Conservation (phyloP, 1,140 invertebrate genomes). For the Ectropis grisescens region DNA sequence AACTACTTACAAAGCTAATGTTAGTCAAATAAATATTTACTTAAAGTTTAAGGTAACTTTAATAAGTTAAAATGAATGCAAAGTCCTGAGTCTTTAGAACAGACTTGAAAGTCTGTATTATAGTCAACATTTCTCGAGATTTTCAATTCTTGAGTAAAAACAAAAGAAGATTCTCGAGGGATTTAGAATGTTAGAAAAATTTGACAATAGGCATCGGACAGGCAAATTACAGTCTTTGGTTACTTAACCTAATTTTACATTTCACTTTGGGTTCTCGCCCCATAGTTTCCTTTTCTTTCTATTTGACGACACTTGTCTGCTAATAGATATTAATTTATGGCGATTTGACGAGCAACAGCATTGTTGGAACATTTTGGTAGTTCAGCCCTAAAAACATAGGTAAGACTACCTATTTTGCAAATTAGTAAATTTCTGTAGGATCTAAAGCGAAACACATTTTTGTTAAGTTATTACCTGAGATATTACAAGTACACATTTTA, state of each 20-base stretch:
- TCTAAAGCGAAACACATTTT: slow-evolving; percentile 42
- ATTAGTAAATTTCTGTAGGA: slow-evolving; percentile 45
- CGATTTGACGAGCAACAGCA: slow-evolving; percentile 37
- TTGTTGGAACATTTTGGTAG: slow-evolving; percentile 1
- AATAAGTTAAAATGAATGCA: slow-evolving; percentile 46
- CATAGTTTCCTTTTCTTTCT: slow-evolving; percentile 47
- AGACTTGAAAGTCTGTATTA: too few species aligned
- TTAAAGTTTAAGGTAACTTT: slow-evolving; percentile 60
- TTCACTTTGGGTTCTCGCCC: background rate
- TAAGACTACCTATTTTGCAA: slow-evolving; percentile 6
- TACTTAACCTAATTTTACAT: slow-evolving; percentile 10
- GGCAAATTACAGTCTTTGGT: slow-evolving; percentile 62
- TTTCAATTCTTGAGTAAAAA: too few species aligned
- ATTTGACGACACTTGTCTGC: slow-evolving; percentile 48
- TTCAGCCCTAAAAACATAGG: background rate
- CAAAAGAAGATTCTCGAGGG: too few species aligned
- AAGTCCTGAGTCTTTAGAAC: slow-evolving; percentile 22
- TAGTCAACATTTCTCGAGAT: too few species aligned
- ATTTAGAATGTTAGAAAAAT: too few species aligned
- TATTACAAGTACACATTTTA: slow-evolving; percentile 43
- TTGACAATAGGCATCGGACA: slow-evolving; percentile 26
- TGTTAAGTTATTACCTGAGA: background rate
- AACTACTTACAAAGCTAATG: slow-evolving; percentile 25
- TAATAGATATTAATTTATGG: slow-evolving; percentile 46
- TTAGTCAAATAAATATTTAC: slow-evolving; percentile 63